Percentiles rank a stretch among this genome's conserved stretches.
Conservation (phyloP, 2,797 vertebrate genomes). For the Pseudomugil gertrudae region DNA sequence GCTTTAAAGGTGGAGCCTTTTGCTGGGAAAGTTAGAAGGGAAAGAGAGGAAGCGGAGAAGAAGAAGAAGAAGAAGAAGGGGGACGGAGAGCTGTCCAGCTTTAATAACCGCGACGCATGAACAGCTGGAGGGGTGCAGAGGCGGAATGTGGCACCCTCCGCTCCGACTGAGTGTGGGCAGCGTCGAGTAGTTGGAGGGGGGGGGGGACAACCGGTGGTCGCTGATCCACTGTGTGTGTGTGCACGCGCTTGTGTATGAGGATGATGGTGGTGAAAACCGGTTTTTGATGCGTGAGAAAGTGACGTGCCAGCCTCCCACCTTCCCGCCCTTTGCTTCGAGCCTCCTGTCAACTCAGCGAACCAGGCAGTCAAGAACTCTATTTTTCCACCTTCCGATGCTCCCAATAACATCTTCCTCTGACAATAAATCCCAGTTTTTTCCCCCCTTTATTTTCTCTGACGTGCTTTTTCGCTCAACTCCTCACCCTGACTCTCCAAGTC, state of each 20-base stretch:
- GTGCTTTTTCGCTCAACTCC: conserved; percentile 27
- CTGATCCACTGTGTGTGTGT: conserved; percentile 30
- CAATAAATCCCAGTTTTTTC: neutral
- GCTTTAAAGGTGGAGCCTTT: conserved; percentile 66
- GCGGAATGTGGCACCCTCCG: conserved; percentile 48
- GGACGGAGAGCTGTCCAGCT: conserved; percentile 1
- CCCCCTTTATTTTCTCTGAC: neutral
- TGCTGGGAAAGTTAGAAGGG: conserved; percentile 37
- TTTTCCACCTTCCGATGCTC: neutral
- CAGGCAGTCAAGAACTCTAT: conserved; percentile 26
- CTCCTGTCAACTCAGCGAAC: conserved; percentile 50
- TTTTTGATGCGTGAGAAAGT: conserved; percentile 69
- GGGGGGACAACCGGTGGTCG: conserved; percentile 63
- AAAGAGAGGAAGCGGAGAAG: neutral
- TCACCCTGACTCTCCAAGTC: conserved; percentile 52
- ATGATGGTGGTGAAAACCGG: conserved; percentile 56
- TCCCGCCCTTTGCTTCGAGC: conserved; percentile 64
- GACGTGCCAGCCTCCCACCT: conserved; percentile 66
- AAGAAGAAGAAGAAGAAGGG: neutral
- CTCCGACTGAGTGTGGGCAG: conserved; percentile 50
- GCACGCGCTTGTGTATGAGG: conserved; percentile 14
- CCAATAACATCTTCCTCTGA: conserved; percentile 2
- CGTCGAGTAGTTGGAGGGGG: conserved; percentile 25
- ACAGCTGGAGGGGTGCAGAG: conserved; percentile 14
- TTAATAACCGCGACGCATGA: conserved; percentile 16